Base-by-base conservation (phyloP, 1,140 invertebrate genomes). In the Euura saliciscinereae region DNA sequence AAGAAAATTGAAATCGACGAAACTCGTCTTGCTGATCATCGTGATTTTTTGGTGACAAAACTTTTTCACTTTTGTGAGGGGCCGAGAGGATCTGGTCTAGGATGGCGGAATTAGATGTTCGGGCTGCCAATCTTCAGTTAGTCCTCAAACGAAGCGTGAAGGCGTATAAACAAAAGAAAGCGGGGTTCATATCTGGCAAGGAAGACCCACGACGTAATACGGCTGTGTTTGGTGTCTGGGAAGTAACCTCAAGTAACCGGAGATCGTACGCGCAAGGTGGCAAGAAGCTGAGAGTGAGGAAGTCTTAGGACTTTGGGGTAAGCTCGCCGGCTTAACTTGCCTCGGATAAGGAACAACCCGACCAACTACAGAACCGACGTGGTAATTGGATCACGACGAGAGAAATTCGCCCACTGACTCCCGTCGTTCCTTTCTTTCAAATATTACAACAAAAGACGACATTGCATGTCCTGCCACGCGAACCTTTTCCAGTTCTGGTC, bases 271-370 rank as follows among this genome's bases (percentile, higher is more conserved):
- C 51, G 51, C 51, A 11, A n/a, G 51, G 51, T n/a, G 51, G 51
- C 51, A n/a, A 59, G 51, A 59, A 59, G 51, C 51, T 59, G 51
- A 59, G 51, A 59, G 51, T 59, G 51, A 59, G 51, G 51, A 59
- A 59, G 51, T 59, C 51, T 59, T 59, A 59, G 51, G 51, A 59
- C 51, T 59, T 59, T 59, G 51, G 51, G 51, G 51, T 59, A 59
- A 59, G 51, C 51, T 28, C 28, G 8, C 6, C 51, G 51, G 51
- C 51, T 59, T 59, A 59, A 59, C 51, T 59, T 59, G 51, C 51
- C 51, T 59, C 3, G 51, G 51, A 59, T 59, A 59, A 59, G 51
- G 51, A 59, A 59, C 51, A 59, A 59, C 51, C 51, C 51, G 51
- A 59, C 51, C 51, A 59, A 59, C 51, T 59, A 59, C 51, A 59